These are phyloP conservation scores for Cyaniris semiargus DNA, from an alignment of 2,888 invertebrate genomes.

Conservation along the genomic window DNA sequence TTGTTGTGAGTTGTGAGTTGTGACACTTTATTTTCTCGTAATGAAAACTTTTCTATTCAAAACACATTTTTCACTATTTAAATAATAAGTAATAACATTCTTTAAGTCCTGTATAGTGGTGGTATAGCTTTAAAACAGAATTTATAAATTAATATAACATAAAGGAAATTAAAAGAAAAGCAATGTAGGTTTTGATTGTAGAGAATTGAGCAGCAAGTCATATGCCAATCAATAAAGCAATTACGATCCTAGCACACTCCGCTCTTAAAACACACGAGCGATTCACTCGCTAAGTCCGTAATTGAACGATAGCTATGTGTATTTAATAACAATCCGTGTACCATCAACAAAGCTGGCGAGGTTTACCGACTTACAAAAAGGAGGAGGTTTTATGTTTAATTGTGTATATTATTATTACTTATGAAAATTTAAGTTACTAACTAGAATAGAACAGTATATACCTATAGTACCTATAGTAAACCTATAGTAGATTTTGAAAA, in stretches of 20 bases:
- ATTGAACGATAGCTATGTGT: constrained; percentile 26
- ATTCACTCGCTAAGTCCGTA: constrained; percentile 28
- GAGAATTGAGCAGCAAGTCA: constrained; percentile 30
- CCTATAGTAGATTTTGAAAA: no score
- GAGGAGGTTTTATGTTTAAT: not conserved
- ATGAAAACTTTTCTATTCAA: not conserved
- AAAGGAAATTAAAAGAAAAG: not conserved
- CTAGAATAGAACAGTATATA: not conserved
- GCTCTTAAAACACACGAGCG: constrained; percentile 23
- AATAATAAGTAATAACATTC: not conserved
- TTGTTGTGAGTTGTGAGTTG: not conserved
- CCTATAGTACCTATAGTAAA: no score
- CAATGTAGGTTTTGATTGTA: not conserved
- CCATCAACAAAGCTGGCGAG: not conserved
- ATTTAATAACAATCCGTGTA: constrained; percentile 29
- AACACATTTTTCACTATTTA: not conserved
- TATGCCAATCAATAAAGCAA: constrained; percentile 31
- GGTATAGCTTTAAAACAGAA: no score
- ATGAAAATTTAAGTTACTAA: no score
- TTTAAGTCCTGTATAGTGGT: not conserved
- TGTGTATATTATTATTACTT: not conserved
- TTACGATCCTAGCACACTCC: constrained; percentile 21
- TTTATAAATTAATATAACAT: no score
- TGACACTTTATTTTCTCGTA: not conserved
- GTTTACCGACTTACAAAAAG: not conserved